Percentiles rank a stretch among this genome's conserved stretches.
These are phyloP conservation scores for Saccostrea echinata DNA, from an alignment of 1,140 invertebrate species.

Conservation along the genomic window DNA sequence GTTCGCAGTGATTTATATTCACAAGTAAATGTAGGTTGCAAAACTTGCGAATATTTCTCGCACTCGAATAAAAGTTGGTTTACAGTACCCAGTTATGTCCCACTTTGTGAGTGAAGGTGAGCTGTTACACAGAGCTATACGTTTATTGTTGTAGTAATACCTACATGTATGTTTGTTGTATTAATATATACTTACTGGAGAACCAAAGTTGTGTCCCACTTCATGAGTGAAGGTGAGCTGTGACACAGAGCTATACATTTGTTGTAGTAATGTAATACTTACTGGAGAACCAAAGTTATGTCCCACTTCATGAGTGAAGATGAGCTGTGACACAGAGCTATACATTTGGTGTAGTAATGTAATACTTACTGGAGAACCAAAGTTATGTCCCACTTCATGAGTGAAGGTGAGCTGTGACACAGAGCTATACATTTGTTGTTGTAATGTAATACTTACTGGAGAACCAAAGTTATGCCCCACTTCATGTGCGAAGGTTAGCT, in stretches of 20 bases:
- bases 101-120: too few species aligned
- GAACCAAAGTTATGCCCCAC: constrained; percentile 99
- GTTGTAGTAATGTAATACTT: not conserved
- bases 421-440: constrained; percentile 96
- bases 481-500: constrained; percentile 98
- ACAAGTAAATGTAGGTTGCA: too few species aligned
- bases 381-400: constrained; percentile 99
- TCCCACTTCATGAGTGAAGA: constrained; percentile 98
- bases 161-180: too few species aligned
- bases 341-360: not conserved
- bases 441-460: constrained; percentile 71
- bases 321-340: too few species aligned
- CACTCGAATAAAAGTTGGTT: too few species aligned
- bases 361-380: constrained; percentile 86
- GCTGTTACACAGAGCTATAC: too few species aligned
- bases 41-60: too few species aligned
- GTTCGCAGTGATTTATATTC: too few species aligned
- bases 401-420: constrained; percentile 97
- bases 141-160: too few species aligned
- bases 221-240: constrained; percentile 98
- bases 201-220: constrained; percentile 99
- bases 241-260: too few species aligned
- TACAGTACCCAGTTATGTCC: too few species aligned
- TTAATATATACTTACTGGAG: constrained; percentile 79
- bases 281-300: constrained; percentile 96